Base-by-base conservation (phyloP, 2,113 vertebrate genomes). In the Marcusenius ussheri region DNA sequence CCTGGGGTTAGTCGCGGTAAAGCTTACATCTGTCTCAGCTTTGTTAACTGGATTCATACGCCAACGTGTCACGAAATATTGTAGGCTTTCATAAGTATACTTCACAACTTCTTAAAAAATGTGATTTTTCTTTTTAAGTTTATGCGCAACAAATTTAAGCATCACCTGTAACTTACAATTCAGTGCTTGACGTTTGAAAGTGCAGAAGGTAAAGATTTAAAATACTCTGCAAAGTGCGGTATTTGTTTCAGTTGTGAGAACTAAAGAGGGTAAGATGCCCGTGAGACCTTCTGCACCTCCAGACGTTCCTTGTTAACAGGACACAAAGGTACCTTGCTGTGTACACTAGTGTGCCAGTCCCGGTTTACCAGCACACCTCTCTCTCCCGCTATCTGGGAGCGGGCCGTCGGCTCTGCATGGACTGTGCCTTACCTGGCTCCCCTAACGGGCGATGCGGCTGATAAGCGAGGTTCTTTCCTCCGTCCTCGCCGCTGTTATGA, bases 341-440 rank as follows among this genome's bases (percentile, higher is more conserved):
- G 13, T 42, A 35, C 27, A 17, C 13, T 31, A 17, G 4, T 35
- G 70, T 39, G 11, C 0, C 31, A 15, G 35, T 17, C 74, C 74
- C 27, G 11, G 7, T 50, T 35, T 39, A 83, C 83, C 50, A 31
- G 42, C 47, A 24, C 53, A n/a, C 15, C 49, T 58, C 31, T 89
- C 77, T 66, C 31, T 83, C 42, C 62, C 50, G 5, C 49, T 50
- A 39, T 85, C 46, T 31, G n/a, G 10, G 27, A 70, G 62, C 9
- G 62, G 62, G 17, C 4, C 74, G 19, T 50, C 39, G 3, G 35
- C 35, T 42, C 39, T 66, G 27, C 42, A 46, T 87, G 85, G 90
- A 53, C 50, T 88, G 83, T 91, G 89, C 87, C 94, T 94, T 95
- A 95, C 95, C 94, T 94, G 90, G 49, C 13, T 51, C 88, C 88